Base-by-base conservation (phyloP, 2,888 invertebrate genomes). In the Leistus spinibarbis region DNA sequence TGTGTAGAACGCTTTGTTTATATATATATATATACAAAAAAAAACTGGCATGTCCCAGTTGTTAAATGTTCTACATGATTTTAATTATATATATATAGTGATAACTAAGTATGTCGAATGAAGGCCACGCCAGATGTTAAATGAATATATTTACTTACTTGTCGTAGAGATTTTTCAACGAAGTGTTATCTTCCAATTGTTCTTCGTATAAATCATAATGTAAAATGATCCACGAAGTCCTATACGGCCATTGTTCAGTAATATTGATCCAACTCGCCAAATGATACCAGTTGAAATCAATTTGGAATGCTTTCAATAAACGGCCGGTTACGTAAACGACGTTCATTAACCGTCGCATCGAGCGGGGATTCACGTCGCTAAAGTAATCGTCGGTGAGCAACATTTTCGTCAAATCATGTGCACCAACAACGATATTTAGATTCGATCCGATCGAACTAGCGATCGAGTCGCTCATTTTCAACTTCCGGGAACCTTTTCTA, bases 251-350 rank as follows among this genome's bases (percentile, higher is more conserved):
- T 85, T 99, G 99, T 84, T 99, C 99, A 0, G 98, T 97, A 75
- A 99, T 91, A 86, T 99, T 98, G 79, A 99, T 95, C 99, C 99
- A 99, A 76, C 96, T 95, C 77, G 98, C 98, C 80, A 99, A 89
- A 81, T 97, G 94, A 86, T 98, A 96, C 99, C 99, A 99, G 86
- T 96, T 97, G 88, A 99, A 99, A 85, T 99, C 99, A 80, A 99
- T 95, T 88, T 98, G 97, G 90, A 99, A 98, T 83, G 99, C 97
- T 89, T 99, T 95, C 80, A 99, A 88, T 79, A 99, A 89, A 72
- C 99, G 94, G 78, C 97, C 97, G 77, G 98, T 98, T 70, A 98
- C 93, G 82, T 98, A 98, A 72, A 98, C 93, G 76, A 98, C 97
- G 86, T 99, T 98, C 96, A 98, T 96, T 22, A 98, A 89, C 70